A percentile compares a stretch with the other conserved stretches of the same genome.
These are phyloP conservation scores for Myocastor coypus DNA, from an alignment of 2,113 vertebrate genomes.

Conservation along the genomic window DNA sequence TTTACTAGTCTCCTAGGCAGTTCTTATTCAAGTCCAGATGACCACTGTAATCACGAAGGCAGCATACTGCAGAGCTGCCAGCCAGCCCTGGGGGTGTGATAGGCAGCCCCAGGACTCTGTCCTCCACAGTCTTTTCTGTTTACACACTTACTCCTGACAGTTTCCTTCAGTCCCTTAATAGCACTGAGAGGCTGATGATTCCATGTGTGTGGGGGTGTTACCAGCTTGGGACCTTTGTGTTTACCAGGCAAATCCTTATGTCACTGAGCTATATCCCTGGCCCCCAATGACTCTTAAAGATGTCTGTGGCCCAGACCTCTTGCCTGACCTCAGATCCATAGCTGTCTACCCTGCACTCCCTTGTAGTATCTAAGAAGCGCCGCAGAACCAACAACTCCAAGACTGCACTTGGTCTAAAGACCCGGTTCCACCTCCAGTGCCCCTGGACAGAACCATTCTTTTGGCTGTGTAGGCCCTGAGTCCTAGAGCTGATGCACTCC, in stretches of 20 bases:
- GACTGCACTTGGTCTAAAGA: background rate
- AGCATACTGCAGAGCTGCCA: background rate
- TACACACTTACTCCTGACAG: background rate
- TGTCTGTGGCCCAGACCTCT: background rate
- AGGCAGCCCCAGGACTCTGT: background rate
- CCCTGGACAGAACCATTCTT: background rate
- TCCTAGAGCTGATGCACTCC: fast-evolving
- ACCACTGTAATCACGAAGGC: background rate
- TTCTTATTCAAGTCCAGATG: background rate
- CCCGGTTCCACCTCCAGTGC: background rate
- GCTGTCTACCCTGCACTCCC: background rate
- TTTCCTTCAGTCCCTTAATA: background rate
- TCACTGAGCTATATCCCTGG: too few relatives aligned
- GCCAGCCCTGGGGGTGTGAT: background rate
- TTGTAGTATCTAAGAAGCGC: background rate
- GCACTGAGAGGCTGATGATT: background rate
- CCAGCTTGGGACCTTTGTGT: too few relatives aligned
- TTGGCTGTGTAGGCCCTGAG: background rate
- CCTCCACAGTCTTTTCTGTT: background rate
- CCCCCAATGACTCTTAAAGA: background rate
- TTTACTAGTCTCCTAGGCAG: background rate
- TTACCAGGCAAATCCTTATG: too few relatives aligned
- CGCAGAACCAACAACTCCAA: background rate
- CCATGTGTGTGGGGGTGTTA: too few relatives aligned
- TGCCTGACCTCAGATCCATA: background rate